These are phyloP conservation scores for Dryobotodes eremita DNA, from an alignment of 2,888 invertebrate species.

Conservation along the genomic window DNA sequence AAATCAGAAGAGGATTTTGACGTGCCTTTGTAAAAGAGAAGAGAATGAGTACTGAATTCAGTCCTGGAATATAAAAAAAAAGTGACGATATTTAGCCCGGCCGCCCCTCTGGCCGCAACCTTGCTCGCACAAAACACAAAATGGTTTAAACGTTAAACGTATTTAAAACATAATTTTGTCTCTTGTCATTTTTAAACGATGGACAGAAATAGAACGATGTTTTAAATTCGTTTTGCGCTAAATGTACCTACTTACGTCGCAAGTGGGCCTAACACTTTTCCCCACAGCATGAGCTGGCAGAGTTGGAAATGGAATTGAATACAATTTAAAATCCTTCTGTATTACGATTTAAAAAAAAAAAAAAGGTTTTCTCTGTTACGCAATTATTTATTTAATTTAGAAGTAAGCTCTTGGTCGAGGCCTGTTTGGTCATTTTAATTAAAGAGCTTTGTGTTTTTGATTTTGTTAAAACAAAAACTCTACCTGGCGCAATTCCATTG, in stretches of 20 bases:
- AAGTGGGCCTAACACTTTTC: too few species aligned
- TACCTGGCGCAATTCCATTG: slow-evolving; percentile 12
- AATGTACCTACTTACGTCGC: background rate
- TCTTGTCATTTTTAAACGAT: background rate
- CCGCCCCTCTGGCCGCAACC: background rate
- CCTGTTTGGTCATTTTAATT: slow-evolving; percentile 59
- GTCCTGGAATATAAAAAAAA: background rate
- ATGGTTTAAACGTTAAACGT: background rate
- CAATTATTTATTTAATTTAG: slow-evolving; percentile 56
- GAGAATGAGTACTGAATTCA: background rate
- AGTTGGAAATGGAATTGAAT: background rate
- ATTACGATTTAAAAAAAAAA: slow-evolving; percentile 30
- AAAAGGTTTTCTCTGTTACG: slow-evolving; percentile 23
- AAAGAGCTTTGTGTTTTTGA: slow-evolving; percentile 49
- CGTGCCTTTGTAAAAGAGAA: background rate
- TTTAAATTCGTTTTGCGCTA: background rate
- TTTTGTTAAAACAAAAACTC: slow-evolving; percentile 32
- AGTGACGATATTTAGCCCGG: background rate
- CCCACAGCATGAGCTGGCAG: background rate
- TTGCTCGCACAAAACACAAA: background rate
- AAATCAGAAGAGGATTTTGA: background rate
- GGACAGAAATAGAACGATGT: background rate
- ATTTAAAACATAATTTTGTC: background rate
- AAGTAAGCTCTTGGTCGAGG: slow-evolving; percentile 49
- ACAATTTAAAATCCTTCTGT: background rate